Conservation (phyloP, 2,888 invertebrate species). For the Rosalia funebris region DNA sequence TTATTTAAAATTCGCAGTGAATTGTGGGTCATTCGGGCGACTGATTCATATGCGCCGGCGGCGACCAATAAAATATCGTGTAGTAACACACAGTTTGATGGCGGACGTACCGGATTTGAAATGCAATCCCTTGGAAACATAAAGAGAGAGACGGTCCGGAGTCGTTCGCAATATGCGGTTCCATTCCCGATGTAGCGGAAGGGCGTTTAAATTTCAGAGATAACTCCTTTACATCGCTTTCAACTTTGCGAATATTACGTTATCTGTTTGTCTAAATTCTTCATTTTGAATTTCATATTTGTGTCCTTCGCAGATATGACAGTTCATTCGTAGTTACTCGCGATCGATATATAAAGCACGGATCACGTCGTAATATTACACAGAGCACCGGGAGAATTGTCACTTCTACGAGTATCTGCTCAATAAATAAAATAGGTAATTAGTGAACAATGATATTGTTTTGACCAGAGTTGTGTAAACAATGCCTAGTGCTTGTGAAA, state of each 20-base stretch:
- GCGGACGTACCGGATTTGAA: slow-evolving; percentile 16
- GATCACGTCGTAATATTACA: too few relatives aligned
- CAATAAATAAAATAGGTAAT: too few relatives aligned
- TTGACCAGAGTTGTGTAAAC: too few relatives aligned
- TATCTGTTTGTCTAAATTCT: slow-evolving; percentile 11
- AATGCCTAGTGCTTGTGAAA: too few relatives aligned
- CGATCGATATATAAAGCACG: too few relatives aligned
- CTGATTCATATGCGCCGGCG: slow-evolving; percentile 20
- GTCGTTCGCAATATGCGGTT: slow-evolving; percentile 19
- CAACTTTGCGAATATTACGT: slow-evolving; percentile 10
- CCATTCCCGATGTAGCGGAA: slow-evolving; percentile 2
- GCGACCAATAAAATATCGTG: slow-evolving; percentile 21
- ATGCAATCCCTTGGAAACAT: slow-evolving; percentile 26
- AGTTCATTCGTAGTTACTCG: too few relatives aligned
- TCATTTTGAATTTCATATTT: slow-evolving; percentile 5
- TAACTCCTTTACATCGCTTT: slow-evolving; percentile 1
- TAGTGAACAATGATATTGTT: too few relatives aligned
- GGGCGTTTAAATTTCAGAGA: slow-evolving; percentile 14
- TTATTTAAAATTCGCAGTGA: slow-evolving; percentile 15
- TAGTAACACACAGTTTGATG: slow-evolving; percentile 14
- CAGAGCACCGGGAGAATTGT: too few relatives aligned
- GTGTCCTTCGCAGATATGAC: background rate
- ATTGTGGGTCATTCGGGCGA: slow-evolving; percentile 19
- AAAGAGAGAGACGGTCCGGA: slow-evolving; percentile 5
- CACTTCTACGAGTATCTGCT: too few relatives aligned